Base-by-base conservation (phyloP, 2,113 vertebrate species). In the Psilopsiagon aurifrons region DNA sequence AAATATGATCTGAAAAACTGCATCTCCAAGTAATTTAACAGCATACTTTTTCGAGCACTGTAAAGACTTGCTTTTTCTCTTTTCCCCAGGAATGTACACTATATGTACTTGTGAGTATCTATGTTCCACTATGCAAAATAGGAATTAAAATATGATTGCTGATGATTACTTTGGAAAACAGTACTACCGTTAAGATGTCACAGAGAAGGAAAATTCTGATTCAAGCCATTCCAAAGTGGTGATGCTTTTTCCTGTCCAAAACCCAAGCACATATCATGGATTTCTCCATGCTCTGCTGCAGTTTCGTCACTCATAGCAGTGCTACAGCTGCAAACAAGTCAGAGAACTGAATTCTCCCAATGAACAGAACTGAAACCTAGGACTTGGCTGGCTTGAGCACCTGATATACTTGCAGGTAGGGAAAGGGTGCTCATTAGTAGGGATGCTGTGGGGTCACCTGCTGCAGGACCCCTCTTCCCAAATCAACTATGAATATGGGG, bases 191-290 rank as follows among this genome's bases (percentile, higher is more conserved):
- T 87, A 51, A 68, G 37, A 33, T 11, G 7, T 0, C 51, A 15
- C 37, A 68, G n/a, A 63, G 33, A 75, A 70, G 7, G 6, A 91
- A 91, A 89, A 63, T 63, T 52, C 31, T 43, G 11, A 46, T 81
- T 83, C 24, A 37, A 68, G 59, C 1, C 4, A 28, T 60, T 86
- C 13, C 8, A 47, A 79, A 75, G 3, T n/a, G 5, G 0, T 67
- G 13, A 47, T 71, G 5, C 1, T 75, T 87, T 59, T 62, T 77
- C 63, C 39, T 79, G 31, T 60, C 18, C n/a, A n/a, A 23, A 77
- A 39, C 23, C 4, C 2, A 8, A 68, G 10, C 23, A 18, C 25
- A 16, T 4, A 13, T 22, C 5, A 3, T 23, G 6, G 3, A 4
- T 44, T 83, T 52, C n/a, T 28, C 37, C 2, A 1, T 20, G 22